These are phyloP conservation scores for Anas georgica DNA, from an alignment of 2,797 vertebrate genomes.

Conservation along the genomic window DNA sequence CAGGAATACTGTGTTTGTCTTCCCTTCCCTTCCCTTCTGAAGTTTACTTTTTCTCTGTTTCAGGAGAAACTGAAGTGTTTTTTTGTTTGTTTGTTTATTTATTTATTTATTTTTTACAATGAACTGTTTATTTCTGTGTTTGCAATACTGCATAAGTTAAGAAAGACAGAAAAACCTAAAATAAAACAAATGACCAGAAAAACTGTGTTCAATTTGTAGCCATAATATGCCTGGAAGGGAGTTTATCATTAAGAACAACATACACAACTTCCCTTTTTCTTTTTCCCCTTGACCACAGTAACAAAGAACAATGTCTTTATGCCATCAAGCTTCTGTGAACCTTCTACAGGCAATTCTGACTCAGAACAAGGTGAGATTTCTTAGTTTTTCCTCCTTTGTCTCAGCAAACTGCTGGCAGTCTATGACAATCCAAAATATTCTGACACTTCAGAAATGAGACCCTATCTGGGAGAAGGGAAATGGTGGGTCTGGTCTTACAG, in stretches of 20 bases:
- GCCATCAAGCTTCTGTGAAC: conserved; percentile 95
- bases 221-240: neutral
- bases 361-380: conserved; percentile 88
- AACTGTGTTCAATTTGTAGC: neutral
- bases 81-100: too few species aligned
- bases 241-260: neutral
- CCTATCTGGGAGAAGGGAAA: neutral
- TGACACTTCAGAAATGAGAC: neutral
- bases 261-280: neutral
- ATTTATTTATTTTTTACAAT: neutral
- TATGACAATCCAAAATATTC: neutral
- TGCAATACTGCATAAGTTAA: neutral
- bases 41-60: neutral
- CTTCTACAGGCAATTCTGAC: conserved; percentile 93
- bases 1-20: neutral
- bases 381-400: neutral
- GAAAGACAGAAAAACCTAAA: neutral
- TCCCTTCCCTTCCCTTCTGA: neutral
- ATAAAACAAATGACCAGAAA: neutral
- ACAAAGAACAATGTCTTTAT: conserved; percentile 98
- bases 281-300: conserved; percentile 76
- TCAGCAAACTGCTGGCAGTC: neutral
- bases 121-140: neutral
- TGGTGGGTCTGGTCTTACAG: neutral
- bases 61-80: neutral